Percentiles rank a stretch among this genome's conserved stretches.
These are phyloP conservation scores for Caenorhabditis panamensis DNA, from an alignment of 2,888 invertebrate species.

Conservation along the genomic window DNA sequence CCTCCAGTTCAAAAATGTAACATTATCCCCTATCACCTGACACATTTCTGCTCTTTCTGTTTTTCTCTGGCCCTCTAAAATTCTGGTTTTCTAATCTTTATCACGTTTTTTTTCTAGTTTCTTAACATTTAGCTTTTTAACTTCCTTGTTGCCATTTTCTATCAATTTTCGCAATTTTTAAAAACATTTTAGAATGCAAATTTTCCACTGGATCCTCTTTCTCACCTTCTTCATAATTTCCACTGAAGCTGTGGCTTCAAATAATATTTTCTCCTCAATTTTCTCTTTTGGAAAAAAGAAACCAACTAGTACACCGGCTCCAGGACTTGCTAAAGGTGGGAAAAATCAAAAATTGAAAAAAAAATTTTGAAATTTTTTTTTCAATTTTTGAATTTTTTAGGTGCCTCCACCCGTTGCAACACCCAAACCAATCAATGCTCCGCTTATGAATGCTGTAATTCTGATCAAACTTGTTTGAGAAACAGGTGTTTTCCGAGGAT, in stretches of 20 bases:
- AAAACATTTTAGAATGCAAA: constrained; percentile 32
- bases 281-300: constrained; percentile 51
- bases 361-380: no score
- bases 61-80: constrained; percentile 10
- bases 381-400: constrained; percentile 10
- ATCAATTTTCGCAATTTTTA: not conserved
- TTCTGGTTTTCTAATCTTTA: no score
- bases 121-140: not conserved
- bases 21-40: constrained; percentile 27
- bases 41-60: constrained; percentile 13
- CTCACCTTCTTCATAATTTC: constrained; percentile 10
- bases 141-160: not conserved
- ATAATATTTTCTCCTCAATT: constrained; percentile 53
- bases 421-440: constrained; percentile 43
- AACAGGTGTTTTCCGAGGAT: constrained; percentile 60
- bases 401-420: constrained; percentile 34
- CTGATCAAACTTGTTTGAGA: constrained; percentile 54
- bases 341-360: not conserved
- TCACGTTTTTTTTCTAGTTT: not conserved
- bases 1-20: constrained; percentile 9
- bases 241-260: constrained; percentile 22
- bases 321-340: constrained; percentile 24
- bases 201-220: constrained; percentile 9
- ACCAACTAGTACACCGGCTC: constrained; percentile 37
- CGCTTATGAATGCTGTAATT: constrained; percentile 62